phyloP scores from a whole-genome alignment of 2,113 vertebrate genomes.

The Mesembrinibis cayennensis region DNA sequence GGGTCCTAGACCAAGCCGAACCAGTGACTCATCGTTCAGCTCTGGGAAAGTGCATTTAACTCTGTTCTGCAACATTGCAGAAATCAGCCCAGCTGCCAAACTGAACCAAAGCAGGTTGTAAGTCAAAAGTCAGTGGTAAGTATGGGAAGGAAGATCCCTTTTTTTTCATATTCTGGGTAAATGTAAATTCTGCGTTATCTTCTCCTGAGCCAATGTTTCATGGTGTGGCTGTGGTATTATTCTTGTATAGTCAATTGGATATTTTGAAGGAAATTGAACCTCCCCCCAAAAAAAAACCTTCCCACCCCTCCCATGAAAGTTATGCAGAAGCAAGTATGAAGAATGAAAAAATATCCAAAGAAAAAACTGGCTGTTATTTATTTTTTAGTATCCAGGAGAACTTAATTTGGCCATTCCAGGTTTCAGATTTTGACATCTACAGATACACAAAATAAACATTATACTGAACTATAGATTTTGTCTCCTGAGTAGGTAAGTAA shows the following conservation, averaged over 20 bases:
- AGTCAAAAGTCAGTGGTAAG: background rate
- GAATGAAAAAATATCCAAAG: background rate
- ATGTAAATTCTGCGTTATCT: background rate
- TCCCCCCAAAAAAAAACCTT: background rate
- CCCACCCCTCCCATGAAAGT: background rate
- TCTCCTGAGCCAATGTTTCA: background rate
- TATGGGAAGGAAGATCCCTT: background rate
- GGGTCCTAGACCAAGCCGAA: conserved; percentile 7
- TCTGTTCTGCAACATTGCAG: background rate
- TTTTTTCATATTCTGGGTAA: background rate
- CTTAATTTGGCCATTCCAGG: background rate
- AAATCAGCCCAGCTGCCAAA: background rate
- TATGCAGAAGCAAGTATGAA: background rate
- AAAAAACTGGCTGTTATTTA: background rate
- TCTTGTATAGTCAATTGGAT: background rate
- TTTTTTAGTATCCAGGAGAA: background rate
- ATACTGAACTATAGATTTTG: background rate
- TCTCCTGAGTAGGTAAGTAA: background rate
- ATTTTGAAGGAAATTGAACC: background rate
- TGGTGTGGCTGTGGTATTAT: background rate
- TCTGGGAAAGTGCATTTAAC: conserved; percentile 20
- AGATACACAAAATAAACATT: background rate
- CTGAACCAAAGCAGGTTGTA: background rate
- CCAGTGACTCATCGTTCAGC: background rate
- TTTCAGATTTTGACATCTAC: background rate